These are phyloP conservation scores for honey bee (Apis mellifera) DNA, from an alignment of 1,140 invertebrate species.

Conservation along the genomic window Amel_HAv3.1 CM009940.2:1946501-1947000, in stretches of 20 bases:
- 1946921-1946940: slow-evolving; percentile 2
- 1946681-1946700: too few species aligned
- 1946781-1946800: slow-evolving; percentile 50
- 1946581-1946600: neutral
- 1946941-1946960: slow-evolving; percentile 4
- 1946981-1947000: slow-evolving; percentile 47
- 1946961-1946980: neutral
- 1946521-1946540: neutral
- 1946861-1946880: too few species aligned
- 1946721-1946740: slow-evolving; percentile 9
- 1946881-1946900: too few species aligned
- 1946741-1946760: slow-evolving; percentile 1
- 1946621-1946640: neutral
- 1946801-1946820: too few species aligned
- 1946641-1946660: too few species aligned
- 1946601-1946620: neutral
- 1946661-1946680: too few species aligned
- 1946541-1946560: neutral
- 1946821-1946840: too few species aligned
- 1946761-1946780: neutral
- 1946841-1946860: too few species aligned
- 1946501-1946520: slow-evolving; percentile 47
- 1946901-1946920: too few species aligned
- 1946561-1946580: neutral
- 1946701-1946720: too few species aligned